These are phyloP conservation scores for Melipona beecheii DNA, from an alignment of 2,888 invertebrate species.

Conservation along the genomic window DNA sequence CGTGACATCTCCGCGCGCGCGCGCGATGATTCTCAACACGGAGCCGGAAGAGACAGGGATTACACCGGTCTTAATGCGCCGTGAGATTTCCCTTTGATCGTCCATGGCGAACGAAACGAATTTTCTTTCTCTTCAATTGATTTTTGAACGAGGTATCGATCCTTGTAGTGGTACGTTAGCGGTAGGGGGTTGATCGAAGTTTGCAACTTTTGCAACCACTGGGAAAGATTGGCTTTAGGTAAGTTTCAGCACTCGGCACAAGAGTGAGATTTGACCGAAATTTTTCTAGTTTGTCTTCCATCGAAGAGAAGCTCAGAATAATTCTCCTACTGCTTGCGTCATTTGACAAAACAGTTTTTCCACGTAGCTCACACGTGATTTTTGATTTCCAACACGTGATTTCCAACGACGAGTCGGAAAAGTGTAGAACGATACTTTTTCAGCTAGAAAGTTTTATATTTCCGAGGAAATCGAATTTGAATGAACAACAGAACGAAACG, in stretches of 20 bases:
- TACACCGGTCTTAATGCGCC: neutral
- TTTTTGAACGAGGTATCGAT: neutral
- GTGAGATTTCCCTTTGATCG: conserved; percentile 33
- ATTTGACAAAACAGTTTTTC: no score
- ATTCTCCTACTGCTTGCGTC: no score
- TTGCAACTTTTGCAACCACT: no score
- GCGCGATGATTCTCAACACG: conserved; percentile 49
- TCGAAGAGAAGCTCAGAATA: neutral
- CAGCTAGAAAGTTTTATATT: neutral
- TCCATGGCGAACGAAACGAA: neutral
- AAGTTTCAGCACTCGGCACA: no score
- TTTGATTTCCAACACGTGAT: no score
- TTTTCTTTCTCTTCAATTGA: neutral
- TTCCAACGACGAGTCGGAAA: no score
- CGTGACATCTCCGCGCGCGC: conserved; percentile 60
- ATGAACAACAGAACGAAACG: neutral
- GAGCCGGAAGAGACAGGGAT: neutral
- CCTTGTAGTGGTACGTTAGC: neutral
- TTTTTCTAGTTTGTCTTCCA: neutral
- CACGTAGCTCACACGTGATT: neutral
- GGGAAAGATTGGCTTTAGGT: no score
- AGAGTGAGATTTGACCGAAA: neutral
- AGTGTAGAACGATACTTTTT: neutral
- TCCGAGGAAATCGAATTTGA: neutral
- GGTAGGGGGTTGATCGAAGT: no score